Conservation (phyloP, 1,140 invertebrate species). For the Coelopa frigida region DNA sequence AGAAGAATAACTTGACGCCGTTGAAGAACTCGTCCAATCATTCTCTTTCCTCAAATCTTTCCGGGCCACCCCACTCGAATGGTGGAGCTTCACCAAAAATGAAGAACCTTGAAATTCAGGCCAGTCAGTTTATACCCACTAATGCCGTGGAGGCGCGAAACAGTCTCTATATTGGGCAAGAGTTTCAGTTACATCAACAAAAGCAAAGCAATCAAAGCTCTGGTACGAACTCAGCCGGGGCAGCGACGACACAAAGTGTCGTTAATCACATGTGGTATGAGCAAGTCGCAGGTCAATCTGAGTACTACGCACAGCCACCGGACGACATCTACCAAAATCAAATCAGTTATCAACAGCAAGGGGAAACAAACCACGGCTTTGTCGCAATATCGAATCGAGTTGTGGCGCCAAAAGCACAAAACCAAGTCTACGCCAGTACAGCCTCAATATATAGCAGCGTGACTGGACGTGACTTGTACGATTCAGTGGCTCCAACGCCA, state of each 20-base stretch:
- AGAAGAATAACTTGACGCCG: slow-evolving; percentile 38
- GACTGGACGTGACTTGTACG: slow-evolving; percentile 22
- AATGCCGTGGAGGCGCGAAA: neutral
- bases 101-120: slow-evolving; percentile 18
- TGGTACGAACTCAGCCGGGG: neutral
- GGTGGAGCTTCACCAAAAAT: slow-evolving; percentile 19
- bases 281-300: slow-evolving; percentile 23
- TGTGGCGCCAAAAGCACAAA: slow-evolving; percentile 26
- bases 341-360: slow-evolving; percentile 11
- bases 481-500: slow-evolving; percentile 32
- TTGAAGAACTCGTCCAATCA: slow-evolving; percentile 25
- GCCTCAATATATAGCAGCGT: slow-evolving; percentile 25
- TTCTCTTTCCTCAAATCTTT: slow-evolving; percentile 20
- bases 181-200: neutral
- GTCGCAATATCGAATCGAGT: slow-evolving; percentile 41
- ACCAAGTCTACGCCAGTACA: slow-evolving; percentile 22
- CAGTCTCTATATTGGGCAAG: no score
- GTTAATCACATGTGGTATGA: slow-evolving; percentile 48
- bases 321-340: slow-evolving; percentile 34
- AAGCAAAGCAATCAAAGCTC: slow-evolving; percentile 14
- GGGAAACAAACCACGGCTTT: slow-evolving; percentile 32
- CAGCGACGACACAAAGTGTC: slow-evolving; percentile 35
- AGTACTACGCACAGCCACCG: slow-evolving; percentile 32
- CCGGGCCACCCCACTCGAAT: slow-evolving; percentile 19
- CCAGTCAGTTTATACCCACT: no score